phyloP scores from a whole-genome alignment of 2,797 vertebrate genomes.

The Spinus olivaceus region DNA sequence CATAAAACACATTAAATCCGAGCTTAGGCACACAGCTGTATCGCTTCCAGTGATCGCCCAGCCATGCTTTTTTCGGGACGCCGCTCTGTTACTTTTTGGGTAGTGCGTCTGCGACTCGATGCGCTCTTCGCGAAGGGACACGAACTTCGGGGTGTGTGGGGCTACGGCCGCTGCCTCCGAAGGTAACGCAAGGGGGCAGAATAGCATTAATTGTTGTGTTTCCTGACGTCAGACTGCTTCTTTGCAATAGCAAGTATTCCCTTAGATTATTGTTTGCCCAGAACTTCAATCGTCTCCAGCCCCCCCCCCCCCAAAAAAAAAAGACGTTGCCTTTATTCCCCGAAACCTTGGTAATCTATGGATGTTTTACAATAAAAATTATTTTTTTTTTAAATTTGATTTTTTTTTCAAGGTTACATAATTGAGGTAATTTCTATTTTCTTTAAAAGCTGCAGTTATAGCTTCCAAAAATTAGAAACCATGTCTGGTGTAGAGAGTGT shows the following conservation, averaged over 20 bases:
- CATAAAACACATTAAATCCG: not conserved
- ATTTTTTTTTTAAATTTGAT: not conserved
- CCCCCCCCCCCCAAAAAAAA: not conserved
- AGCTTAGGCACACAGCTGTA: not conserved
- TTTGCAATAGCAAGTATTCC: not conserved
- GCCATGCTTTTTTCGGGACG: not conserved
- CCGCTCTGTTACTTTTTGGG: not conserved
- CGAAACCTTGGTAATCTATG: not conserved
- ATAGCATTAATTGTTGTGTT: constrained; percentile 42
- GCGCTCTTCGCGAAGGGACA: not conserved
- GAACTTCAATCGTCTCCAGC: not conserved
- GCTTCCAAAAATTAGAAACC: not conserved
- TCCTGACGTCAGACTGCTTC: constrained; percentile 34
- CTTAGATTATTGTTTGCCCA: not conserved
- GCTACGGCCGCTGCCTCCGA: not conserved
- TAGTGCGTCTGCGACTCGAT: not conserved
- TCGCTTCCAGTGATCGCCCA: not conserved
- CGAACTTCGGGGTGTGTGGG: not conserved
- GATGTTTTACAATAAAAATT: not conserved
- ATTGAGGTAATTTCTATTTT: not conserved
- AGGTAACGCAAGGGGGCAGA: constrained; percentile 53
- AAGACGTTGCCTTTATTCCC: not conserved
- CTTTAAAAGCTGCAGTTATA: not conserved
- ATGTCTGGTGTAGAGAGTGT: not conserved
- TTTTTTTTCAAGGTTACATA: not conserved